Evolutionary conservation across 1,140 invertebrate species (phyloP).

Genomic region (Formica exsecta): DNA sequence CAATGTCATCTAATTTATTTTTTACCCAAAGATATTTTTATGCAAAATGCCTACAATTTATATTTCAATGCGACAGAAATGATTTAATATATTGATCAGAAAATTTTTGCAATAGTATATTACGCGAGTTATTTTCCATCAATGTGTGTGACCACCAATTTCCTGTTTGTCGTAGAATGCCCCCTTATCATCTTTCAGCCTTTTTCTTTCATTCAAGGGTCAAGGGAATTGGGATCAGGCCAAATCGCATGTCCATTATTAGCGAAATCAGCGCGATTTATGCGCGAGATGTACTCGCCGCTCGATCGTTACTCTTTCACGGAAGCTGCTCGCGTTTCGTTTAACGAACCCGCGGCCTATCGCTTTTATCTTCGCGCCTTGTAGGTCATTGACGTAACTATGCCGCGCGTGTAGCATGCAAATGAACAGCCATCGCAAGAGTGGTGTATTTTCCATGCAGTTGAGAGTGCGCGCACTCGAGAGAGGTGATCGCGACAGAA

Average conservation of each 20-base stretch:
- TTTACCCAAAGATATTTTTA: neutral
- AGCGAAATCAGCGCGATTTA: conserved; percentile 3
- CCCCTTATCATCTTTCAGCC: neutral
- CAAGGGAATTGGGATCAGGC: conserved; percentile 31
- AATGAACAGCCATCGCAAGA: conserved; percentile 54
- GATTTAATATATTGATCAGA: neutral
- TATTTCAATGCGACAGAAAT: too few species aligned
- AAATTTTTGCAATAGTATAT: conserved; percentile 14
- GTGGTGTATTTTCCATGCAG: conserved; percentile 35
- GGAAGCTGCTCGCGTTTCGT: conserved; percentile 49
- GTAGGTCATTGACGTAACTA: conserved; percentile 55
- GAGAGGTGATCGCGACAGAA: conserved; percentile 18
- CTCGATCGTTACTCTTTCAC: conserved; percentile 8
- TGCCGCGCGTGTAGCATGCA: conserved; percentile 62
- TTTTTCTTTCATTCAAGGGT: neutral
- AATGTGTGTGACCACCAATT: neutral
- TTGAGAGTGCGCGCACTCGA: conserved; percentile 9
- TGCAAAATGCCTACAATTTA: neutral
- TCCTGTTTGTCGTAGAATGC: neutral
- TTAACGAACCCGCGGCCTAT: conserved; percentile 60
- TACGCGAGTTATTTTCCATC: neutral
- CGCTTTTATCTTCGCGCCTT: conserved; percentile 61
- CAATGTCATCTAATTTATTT: too few species aligned
- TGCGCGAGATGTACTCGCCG: conserved; percentile 15
- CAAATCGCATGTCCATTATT: conserved; percentile 4